phyloP scores from a whole-genome alignment of 2,888 invertebrate genomes.

The Pterobdella sp. region DNA sequence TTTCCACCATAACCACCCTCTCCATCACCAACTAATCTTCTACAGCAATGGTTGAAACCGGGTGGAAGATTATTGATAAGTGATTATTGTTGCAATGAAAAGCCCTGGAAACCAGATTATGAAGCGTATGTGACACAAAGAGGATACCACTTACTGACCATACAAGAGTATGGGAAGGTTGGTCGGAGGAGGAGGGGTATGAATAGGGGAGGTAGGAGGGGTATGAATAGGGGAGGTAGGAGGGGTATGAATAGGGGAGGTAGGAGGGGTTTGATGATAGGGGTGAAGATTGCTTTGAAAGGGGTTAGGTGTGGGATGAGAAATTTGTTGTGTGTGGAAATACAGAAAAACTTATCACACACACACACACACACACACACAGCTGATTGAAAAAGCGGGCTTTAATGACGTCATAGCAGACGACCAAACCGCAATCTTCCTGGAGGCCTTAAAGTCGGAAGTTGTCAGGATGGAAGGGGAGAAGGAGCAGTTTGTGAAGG shows the following conservation, averaged over 20 bases:
- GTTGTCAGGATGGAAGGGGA: background rate
- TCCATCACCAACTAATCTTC: slow-evolving; percentile 28
- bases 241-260: background rate
- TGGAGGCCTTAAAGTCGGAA: background rate
- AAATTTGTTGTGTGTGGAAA: background rate
- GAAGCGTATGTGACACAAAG: slow-evolving; percentile 54
- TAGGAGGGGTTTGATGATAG: background rate
- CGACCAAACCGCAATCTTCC: background rate
- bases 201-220: background rate
- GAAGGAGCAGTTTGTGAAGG: background rate
- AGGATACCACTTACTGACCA: slow-evolving; percentile 54
- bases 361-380: slow-evolving; percentile 14
- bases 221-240: background rate
- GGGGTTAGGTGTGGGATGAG: too few species aligned
- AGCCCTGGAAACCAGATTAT: slow-evolving; percentile 52
- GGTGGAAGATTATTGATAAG: slow-evolving; percentile 56
- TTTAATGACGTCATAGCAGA: background rate
- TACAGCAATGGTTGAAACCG: slow-evolving; percentile 55
- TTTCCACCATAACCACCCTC: background rate
- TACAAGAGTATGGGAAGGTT: slow-evolving; percentile 51
- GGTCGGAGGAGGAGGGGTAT: slow-evolving; percentile 12
- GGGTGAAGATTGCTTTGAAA: too few species aligned
- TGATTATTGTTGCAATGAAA: slow-evolving; percentile 56
- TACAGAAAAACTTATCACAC: background rate
- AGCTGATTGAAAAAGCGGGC: background rate